A percentile compares a stretch with the other conserved stretches of the same genome.
phyloP scores from a whole-genome alignment of 2,888 invertebrate genomes.

The Apodemia duryi region DNA sequence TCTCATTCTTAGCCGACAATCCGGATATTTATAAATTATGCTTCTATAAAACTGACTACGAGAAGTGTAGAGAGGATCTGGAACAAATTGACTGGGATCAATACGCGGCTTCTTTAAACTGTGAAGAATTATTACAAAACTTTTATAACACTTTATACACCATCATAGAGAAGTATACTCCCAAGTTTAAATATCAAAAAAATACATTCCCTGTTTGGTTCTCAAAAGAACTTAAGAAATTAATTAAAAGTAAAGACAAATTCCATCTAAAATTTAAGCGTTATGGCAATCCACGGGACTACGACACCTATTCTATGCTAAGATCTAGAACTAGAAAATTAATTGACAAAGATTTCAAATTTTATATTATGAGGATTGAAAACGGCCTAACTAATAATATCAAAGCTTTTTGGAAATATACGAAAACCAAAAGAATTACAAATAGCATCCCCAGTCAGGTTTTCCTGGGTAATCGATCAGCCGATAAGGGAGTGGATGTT shows the following conservation, averaged over 20 bases:
- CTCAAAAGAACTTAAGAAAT: background rate
- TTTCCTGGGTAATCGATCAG: background rate
- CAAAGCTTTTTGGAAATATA: slow-evolving; percentile 9
- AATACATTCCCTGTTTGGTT: slow-evolving; percentile 5
- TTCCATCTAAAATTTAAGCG: background rate
- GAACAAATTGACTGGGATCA: background rate
- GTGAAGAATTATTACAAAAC: background rate
- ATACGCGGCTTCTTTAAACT: background rate
- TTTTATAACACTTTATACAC: slow-evolving; percentile 1
- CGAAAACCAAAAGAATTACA: background rate
- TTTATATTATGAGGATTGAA: background rate
- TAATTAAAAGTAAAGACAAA: slow-evolving; percentile 1
- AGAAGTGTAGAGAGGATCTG: background rate
- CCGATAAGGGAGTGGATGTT: background rate
- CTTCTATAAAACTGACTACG: background rate
- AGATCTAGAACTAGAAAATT: background rate
- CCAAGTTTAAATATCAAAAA: background rate
- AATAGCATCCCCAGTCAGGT: background rate
- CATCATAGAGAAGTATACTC: slow-evolving; percentile 3
- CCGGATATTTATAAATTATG: background rate
- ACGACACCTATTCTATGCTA: background rate
- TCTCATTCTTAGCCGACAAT: background rate
- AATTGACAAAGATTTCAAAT: background rate
- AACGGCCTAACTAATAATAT: background rate
- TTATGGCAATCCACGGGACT: slow-evolving; percentile 7